phyloP scores from a whole-genome alignment of 2,797 vertebrate genomes.

The Melopsittacus undulatus region DNA sequence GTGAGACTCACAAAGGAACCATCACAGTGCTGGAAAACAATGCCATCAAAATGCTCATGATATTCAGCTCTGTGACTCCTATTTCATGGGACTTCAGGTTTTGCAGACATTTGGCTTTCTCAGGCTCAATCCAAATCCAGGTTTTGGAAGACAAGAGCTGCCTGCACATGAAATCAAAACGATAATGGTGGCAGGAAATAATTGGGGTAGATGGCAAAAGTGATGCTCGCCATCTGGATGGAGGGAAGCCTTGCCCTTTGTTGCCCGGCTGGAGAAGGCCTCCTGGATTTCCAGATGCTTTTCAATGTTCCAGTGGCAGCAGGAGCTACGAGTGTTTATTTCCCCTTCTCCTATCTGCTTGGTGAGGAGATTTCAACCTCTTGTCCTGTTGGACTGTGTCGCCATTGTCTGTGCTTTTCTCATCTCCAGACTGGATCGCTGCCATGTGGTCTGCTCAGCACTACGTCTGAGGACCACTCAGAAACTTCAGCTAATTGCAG shows the following conservation, averaged over 20 bases:
- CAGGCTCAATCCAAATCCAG: slow-evolving; percentile 27
- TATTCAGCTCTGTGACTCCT: slow-evolving; percentile 46
- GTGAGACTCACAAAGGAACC: slow-evolving; percentile 1
- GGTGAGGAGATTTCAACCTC: slow-evolving; percentile 70
- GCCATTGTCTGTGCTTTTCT: slow-evolving; percentile 62
- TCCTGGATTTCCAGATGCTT: slow-evolving; percentile 67
- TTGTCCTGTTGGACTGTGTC: slow-evolving; percentile 67
- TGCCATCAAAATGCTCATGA: not conserved
- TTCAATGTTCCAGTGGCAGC: slow-evolving; percentile 56
- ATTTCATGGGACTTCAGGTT: slow-evolving; percentile 56
- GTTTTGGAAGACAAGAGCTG: slow-evolving; percentile 49
- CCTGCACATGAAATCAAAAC: slow-evolving; percentile 25
- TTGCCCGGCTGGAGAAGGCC: slow-evolving; percentile 49
- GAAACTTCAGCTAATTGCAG: slow-evolving; percentile 72
- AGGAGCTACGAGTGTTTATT: slow-evolving; percentile 61
- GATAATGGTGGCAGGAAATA: slow-evolving; percentile 51
- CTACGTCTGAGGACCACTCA: slow-evolving; percentile 69
- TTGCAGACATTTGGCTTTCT: slow-evolving; percentile 61
- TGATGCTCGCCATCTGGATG: slow-evolving; percentile 4
- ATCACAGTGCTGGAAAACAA: not conserved
- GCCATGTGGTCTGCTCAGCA: slow-evolving; percentile 71
- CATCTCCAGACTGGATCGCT: slow-evolving; percentile 70
- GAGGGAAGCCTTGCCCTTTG: slow-evolving; percentile 46
- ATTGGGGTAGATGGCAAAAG: slow-evolving; percentile 38
- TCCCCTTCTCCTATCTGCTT: slow-evolving; percentile 57